Percentiles rank a stretch among this genome's conserved stretches.
These are phyloP conservation scores for Sus scrofa DNA, from an alignment of 2,113 vertebrate species.

Conservation along the genomic window DNA sequence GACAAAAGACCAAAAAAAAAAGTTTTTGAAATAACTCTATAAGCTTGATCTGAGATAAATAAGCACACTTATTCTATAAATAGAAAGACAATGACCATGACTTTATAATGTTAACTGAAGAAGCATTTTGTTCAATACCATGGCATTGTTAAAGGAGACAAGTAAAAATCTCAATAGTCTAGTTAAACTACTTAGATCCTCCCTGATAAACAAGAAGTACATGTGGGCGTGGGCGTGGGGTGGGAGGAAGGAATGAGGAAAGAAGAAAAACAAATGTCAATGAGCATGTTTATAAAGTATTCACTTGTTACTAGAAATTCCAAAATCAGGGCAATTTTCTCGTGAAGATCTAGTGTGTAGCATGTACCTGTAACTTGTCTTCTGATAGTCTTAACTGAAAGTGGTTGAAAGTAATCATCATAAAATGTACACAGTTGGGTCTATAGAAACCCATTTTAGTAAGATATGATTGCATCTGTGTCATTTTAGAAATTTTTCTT, in stretches of 20 bases:
- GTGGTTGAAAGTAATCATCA: background rate
- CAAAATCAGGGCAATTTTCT: background rate
- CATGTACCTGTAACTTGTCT: background rate
- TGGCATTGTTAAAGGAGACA: slow-evolving; percentile 5
- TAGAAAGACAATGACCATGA: background rate
- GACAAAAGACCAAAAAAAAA: no score
- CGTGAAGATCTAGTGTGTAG: background rate
- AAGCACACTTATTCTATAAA: background rate
- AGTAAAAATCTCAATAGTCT: background rate
- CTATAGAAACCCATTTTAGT: slow-evolving; percentile 3
- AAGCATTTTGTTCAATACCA: background rate
- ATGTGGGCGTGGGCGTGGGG: background rate
- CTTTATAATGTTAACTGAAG: slow-evolving; percentile 36
- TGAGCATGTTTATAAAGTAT: background rate
- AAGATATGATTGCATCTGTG: background rate
- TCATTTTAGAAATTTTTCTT: slow-evolving; percentile 20
- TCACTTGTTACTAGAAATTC: background rate
- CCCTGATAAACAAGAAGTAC: background rate
- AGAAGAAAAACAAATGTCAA: background rate
- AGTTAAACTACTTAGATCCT: background rate
- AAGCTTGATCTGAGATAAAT: slow-evolving; percentile 47
- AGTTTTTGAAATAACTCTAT: slow-evolving; percentile 47
- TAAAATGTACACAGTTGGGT: background rate
- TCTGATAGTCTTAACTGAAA: background rate
- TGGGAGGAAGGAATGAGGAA: background rate